Percentiles rank a stretch among this genome's conserved stretches.
These are phyloP conservation scores for Labia minor DNA, from an alignment of 2,888 invertebrate species.

Conservation along the genomic window DNA sequence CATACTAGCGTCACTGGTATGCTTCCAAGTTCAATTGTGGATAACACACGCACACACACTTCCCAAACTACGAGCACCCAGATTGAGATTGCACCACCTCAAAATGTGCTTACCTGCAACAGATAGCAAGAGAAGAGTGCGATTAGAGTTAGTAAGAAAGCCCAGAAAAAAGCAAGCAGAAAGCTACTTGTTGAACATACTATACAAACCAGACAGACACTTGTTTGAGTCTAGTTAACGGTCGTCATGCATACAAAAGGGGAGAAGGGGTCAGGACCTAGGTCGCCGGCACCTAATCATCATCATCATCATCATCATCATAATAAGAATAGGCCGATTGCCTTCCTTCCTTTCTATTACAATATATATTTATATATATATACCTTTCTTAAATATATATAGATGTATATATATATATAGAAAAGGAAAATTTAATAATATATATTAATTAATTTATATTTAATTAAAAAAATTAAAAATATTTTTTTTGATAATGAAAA, in stretches of 20 bases:
- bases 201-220: not conserved
- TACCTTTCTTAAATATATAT: too few relatives aligned
- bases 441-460: too few relatives aligned
- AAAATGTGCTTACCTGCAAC: slow-evolving; percentile 2
- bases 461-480: too few relatives aligned
- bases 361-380: too few relatives aligned
- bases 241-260: not conserved
- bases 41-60: not conserved
- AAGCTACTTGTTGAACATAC: not conserved
- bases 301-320: not conserved
- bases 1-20: not conserved
- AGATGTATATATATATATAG: too few relatives aligned
- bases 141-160: not conserved
- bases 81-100: not conserved
- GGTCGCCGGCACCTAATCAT: not conserved
- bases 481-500: too few relatives aligned
- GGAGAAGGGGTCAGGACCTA: not conserved
- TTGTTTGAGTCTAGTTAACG: not conserved
- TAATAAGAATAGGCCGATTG: too few relatives aligned
- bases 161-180: not conserved
- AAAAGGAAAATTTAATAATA: too few relatives aligned
- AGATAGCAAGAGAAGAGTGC: not conserved
- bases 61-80: not conserved
- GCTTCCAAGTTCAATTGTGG: too few relatives aligned
- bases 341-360: too few relatives aligned